A percentile compares a stretch with the other conserved stretches of the same genome.
Evolutionary conservation across 2,888 invertebrate genomes (phyloP).

Genomic region (Agrotis puta): DNA sequence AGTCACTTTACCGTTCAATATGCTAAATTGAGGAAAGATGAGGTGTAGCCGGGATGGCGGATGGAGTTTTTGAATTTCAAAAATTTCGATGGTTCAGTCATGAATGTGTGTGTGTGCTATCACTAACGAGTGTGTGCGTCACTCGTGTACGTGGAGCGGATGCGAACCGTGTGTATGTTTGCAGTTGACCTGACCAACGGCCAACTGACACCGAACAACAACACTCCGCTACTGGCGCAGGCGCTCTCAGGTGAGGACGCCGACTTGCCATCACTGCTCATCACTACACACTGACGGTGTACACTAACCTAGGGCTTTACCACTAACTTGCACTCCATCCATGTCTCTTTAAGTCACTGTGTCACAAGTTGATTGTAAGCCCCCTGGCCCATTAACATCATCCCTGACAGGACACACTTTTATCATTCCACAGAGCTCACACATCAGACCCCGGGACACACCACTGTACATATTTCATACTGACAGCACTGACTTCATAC

Average conservation of each 20-base stretch:
- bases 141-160: conserved; percentile 87
- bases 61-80: conserved; percentile 70
- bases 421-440: conserved; percentile 52
- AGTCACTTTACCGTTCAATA: conserved; percentile 85
- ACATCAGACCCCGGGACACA: conserved; percentile 40
- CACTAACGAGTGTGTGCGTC: conserved; percentile 82
- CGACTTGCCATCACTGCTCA: conserved; percentile 67
- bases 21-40: conserved; percentile 80
- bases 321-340: conserved; percentile 34
- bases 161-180: conserved; percentile 93
- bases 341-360: conserved; percentile 11
- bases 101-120: conserved; percentile 84
- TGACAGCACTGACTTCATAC: conserved; percentile 45
- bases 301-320: conserved; percentile 30
- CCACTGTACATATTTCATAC: conserved; percentile 42
- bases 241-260: conserved; percentile 96
- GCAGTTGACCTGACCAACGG: conserved; percentile 98
- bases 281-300: conserved; percentile 48
- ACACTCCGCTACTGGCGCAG: conserved; percentile 98
- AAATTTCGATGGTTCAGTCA: conserved; percentile 89
- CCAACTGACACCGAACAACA: conserved; percentile 98
- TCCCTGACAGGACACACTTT: conserved; percentile 46
- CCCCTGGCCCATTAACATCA: conserved; percentile 32
- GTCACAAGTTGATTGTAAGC: conserved; percentile 40
- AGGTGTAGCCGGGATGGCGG: conserved; percentile 71